phyloP scores from a whole-genome alignment of 2,113 vertebrate genomes.

The Dromaius novaehollandiae region DNA sequence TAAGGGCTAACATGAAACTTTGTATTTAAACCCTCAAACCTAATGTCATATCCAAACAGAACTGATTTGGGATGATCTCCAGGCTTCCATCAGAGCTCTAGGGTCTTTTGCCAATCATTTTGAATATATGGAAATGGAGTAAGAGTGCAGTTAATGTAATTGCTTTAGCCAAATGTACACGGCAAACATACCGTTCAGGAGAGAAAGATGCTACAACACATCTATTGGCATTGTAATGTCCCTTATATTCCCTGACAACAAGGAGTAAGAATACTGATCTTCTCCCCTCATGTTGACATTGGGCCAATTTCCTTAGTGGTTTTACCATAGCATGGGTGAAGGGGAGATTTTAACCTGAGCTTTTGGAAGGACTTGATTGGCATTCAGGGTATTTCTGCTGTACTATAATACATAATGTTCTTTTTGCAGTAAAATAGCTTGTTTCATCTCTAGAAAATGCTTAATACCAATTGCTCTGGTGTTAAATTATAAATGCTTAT shows the following conservation, averaged over 20 bases:
- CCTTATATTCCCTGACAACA: fast-evolving
- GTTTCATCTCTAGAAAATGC: neutral
- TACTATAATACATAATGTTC: neutral
- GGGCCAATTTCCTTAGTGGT: neutral
- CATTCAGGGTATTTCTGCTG: neutral
- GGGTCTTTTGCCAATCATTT: neutral
- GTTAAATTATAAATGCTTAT: neutral
- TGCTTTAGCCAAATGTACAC: neutral
- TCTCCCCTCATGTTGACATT: neutral
- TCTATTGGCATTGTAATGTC: neutral
- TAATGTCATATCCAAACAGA: neutral
- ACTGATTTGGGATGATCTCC: neutral
- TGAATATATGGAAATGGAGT: neutral
- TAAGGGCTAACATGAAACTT: neutral
- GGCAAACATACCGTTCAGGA: neutral
- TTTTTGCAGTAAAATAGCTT: neutral
- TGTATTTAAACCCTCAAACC: neutral
- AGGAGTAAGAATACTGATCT: neutral
- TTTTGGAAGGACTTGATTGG: neutral
- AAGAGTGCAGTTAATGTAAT: neutral
- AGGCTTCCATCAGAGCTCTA: neutral
- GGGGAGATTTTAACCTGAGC: neutral
- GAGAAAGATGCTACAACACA: fast-evolving
- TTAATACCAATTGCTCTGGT: neutral
- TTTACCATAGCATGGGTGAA: neutral